Base-by-base conservation (phyloP, 2,888 invertebrate species). In the Pasiphila rectangulata region DNA sequence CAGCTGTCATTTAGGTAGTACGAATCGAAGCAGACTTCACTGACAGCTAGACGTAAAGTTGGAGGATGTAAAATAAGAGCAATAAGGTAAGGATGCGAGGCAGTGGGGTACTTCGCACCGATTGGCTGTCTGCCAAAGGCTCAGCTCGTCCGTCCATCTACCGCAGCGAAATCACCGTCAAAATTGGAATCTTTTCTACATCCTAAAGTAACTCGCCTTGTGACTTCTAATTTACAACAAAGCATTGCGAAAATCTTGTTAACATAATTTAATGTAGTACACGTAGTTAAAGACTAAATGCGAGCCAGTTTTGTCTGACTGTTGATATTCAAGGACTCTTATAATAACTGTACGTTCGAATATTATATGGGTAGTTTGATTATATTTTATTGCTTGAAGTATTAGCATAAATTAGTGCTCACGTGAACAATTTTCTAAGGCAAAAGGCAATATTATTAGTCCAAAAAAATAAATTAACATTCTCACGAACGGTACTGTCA, bases 101-200 rank as follows among this genome's bases (percentile, higher is more conserved):
- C 46, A 49, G 55, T 53, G 32, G 42, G 30, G 47, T 32, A 47
- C 38, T 50, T 49, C 42, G 54, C 35, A 42, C 39, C 51, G 37
- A 44, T 57, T 75, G 77, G 76, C 75, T 48, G 46, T 34, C 27
- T 51, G 76, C 77, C 77, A 76, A 58, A 41, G 44, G 17, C 45
- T 61, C 57, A 59, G 15, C 44, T 61, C 57, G 58, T 58, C 55
- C 56, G 55, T 61, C 61, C 57, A 60, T 64, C 59, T 57, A 59
- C 51, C 40, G 49, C 45, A 54, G 55, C 57, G 59, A 61, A 58
- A 71, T 66, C 64, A 72, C 16, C 59, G 50, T 51, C 46, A 54
- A 64, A 71, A 71, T 69, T 65, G 64, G 59, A 62, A 58, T 41
- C 39, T 49, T 62, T 62, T 53, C 32, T 43, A 57, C 61, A 62